Conservation (phyloP, 2,113 vertebrate genomes). For the Apistogramma diplotaenia region DNA sequence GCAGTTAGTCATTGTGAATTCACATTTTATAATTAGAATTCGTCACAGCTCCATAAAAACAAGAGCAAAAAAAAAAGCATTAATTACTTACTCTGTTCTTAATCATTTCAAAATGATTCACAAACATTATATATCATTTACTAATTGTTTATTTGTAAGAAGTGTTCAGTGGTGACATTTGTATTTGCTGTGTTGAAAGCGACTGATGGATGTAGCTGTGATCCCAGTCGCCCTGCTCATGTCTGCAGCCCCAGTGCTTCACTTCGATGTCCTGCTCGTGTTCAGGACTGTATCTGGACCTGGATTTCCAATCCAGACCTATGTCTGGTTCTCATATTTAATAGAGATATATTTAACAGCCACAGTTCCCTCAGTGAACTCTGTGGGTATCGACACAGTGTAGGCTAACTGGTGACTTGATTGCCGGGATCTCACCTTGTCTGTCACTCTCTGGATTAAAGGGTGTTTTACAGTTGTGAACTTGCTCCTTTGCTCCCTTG, state of each 20-base stretch:
- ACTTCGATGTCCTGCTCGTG: not conserved
- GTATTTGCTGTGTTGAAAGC: not conserved
- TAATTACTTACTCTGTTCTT: not conserved
- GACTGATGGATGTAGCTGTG: not conserved
- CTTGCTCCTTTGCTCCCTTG: not conserved
- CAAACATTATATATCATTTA: not conserved
- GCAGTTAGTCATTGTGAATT: not conserved
- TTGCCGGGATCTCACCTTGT: constrained; percentile 9
- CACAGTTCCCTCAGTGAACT: constrained; percentile 19
- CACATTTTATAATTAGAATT: not conserved
- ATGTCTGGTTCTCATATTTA: constrained; percentile 43
- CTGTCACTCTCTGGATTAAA: constrained; percentile 6
- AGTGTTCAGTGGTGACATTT: not conserved
- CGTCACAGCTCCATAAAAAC: not conserved
- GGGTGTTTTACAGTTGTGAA: not conserved
- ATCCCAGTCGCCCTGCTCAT: not conserved
- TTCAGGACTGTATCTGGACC: not conserved
- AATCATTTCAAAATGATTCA: not conserved
- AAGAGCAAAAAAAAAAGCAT: not conserved
- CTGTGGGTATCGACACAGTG: not conserved
- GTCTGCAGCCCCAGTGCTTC: not conserved
- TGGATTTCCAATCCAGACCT: constrained; percentile 3
- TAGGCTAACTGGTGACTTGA: constrained; percentile 38
- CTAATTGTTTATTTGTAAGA: not conserved
- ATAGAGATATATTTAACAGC: constrained; percentile 26